Evolutionary conservation across 2,888 invertebrate species (phyloP).

Genomic region (Fissipunctia ypsillon): DNA sequence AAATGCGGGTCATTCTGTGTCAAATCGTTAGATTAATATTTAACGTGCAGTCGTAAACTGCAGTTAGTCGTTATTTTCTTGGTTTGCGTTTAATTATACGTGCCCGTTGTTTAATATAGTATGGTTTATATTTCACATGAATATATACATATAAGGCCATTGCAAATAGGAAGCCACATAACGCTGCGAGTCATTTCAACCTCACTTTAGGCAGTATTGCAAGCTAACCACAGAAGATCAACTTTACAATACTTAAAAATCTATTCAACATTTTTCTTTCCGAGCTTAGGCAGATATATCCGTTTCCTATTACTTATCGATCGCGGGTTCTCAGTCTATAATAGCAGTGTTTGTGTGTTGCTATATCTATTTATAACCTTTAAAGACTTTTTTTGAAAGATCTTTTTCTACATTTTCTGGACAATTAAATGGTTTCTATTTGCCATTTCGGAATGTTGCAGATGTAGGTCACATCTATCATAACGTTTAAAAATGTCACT

Average conservation of each 20-base stretch:
- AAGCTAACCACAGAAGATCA: slow-evolving; percentile 2
- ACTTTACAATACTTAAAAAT: neutral
- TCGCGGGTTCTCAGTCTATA: neutral
- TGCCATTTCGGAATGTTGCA: neutral
- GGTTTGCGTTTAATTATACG: slow-evolving; percentile 14
- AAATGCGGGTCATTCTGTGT: slow-evolving; percentile 35
- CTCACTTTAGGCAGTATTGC: neutral
- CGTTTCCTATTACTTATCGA: neutral
- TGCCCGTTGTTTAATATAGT: slow-evolving; percentile 1
- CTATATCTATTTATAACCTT: neutral
- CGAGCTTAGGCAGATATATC: neutral
- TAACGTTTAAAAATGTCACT: neutral
- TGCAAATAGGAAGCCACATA: slow-evolving; percentile 17
- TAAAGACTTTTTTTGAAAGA: neutral
- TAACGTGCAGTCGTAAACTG: slow-evolving; percentile 36
- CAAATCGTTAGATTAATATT: slow-evolving; percentile 40
- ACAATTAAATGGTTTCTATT: neutral
- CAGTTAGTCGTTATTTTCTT: slow-evolving; percentile 29
- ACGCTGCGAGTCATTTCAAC: slow-evolving; percentile 1
- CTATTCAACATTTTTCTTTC: neutral
- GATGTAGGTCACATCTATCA: too few species aligned
- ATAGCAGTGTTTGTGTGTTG: neutral
- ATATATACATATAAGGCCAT: neutral
- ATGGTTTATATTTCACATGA: neutral
- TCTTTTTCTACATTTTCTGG: neutral